A percentile compares a stretch with the other conserved stretches of the same genome.
These are phyloP conservation scores for Brenthis hecate DNA, from an alignment of 2,888 invertebrate genomes.

Conservation along the genomic window DNA sequence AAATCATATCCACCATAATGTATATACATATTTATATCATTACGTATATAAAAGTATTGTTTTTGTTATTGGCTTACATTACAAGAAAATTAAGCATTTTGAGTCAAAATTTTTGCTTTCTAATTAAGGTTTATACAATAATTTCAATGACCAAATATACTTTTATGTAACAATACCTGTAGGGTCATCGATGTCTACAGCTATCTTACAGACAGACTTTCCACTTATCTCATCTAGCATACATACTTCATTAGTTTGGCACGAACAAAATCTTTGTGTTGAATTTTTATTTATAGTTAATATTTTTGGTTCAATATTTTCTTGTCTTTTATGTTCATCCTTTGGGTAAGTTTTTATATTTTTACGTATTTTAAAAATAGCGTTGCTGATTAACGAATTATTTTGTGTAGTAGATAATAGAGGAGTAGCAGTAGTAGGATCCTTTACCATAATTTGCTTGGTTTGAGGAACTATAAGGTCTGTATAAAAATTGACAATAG, in stretches of 20 bases:
- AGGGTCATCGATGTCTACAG: slow-evolving; percentile 80
- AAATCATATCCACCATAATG: too few species aligned
- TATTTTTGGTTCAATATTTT: slow-evolving; percentile 59
- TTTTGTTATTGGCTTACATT: too few species aligned
- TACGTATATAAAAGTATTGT: too few species aligned
- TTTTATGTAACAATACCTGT: slow-evolving; percentile 70
- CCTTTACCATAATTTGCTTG: slow-evolving; percentile 47
- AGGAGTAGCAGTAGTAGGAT: slow-evolving; percentile 50
- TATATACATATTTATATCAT: too few species aligned
- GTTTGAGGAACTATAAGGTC: slow-evolving; percentile 45
- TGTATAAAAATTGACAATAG: slow-evolving; percentile 55
- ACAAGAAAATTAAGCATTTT: too few species aligned
- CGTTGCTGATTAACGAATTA: slow-evolving; percentile 52
- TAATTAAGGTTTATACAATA: too few species aligned
- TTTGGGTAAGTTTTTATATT: slow-evolving; percentile 74
- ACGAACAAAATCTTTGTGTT: slow-evolving; percentile 75
- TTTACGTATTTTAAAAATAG: slow-evolving; percentile 70
- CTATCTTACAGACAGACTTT: slow-evolving; percentile 80
- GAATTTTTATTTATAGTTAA: slow-evolving; percentile 63
- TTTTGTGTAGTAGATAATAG: slow-evolving; percentile 51
- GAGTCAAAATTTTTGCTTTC: too few species aligned
- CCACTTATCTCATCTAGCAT: slow-evolving; percentile 84
- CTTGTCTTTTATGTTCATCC: slow-evolving; percentile 51
- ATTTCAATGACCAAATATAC: background rate
- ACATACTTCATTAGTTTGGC: slow-evolving; percentile 83